phyloP scores from a whole-genome alignment of 1,140 invertebrate genomes.

The Plutomurus gul region DNA sequence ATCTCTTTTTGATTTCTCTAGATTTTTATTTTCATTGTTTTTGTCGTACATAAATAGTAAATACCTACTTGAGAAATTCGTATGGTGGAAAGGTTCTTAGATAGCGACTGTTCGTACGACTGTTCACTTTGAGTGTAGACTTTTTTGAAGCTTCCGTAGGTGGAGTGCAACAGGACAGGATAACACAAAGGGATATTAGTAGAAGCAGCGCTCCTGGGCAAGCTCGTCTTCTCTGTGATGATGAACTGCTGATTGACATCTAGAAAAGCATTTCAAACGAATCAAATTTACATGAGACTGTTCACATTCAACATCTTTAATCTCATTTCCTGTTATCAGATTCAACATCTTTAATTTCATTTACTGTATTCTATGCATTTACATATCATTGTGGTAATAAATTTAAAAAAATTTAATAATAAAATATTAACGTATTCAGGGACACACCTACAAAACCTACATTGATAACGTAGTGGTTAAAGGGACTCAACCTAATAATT shows the following conservation, averaged over 20 bases:
- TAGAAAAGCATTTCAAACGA: slow-evolving; percentile 1
- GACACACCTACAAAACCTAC: too few species aligned
- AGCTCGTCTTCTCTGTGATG: slow-evolving; percentile 18
- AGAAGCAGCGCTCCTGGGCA: slow-evolving; percentile 2
- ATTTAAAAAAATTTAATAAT: too few species aligned
- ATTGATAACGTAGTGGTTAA: too few species aligned
- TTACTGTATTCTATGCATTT: too few species aligned
- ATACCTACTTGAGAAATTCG: slow-evolving; percentile 20
- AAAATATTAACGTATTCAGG: too few species aligned
- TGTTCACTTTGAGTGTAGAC: slow-evolving; percentile 10
- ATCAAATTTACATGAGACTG: neutral
- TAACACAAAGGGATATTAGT: neutral
- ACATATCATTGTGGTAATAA: too few species aligned
- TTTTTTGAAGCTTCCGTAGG: neutral
- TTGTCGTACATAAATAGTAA: neutral
- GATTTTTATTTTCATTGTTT: too few species aligned
- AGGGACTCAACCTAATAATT: too few species aligned
- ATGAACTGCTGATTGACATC: slow-evolving; percentile 1
- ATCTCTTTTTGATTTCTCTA: too few species aligned
- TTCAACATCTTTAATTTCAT: too few species aligned
- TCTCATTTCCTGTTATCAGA: too few species aligned
- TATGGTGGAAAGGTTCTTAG: slow-evolving; percentile 45
- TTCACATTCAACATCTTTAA: too few species aligned
- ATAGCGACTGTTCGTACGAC: slow-evolving; percentile 49
- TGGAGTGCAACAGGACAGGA: neutral